phyloP scores from a whole-genome alignment of 2,888 invertebrate species.

The Cephonodes hylas region DNA sequence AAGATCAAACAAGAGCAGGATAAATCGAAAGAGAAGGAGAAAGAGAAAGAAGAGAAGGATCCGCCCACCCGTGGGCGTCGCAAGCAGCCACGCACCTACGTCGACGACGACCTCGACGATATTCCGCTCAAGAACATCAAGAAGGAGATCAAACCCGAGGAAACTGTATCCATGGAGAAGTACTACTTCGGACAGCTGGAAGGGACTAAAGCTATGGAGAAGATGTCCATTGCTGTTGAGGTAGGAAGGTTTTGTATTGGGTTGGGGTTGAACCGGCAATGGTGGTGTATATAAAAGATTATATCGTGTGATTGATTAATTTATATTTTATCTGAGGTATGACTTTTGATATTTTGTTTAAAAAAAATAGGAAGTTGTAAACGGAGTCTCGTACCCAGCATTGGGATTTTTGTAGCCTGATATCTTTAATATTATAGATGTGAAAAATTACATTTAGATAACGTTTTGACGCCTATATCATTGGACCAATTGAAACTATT shows the following conservation, averaged over 20 bases:
- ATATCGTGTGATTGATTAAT: too few species aligned
- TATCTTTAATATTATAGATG: too few species aligned
- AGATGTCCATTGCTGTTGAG: slow-evolving; percentile 64
- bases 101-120: slow-evolving; percentile 67
- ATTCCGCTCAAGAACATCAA: slow-evolving; percentile 67
- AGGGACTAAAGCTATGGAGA: slow-evolving; percentile 38
- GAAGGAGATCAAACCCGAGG: slow-evolving; percentile 64
- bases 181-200: slow-evolving; percentile 83
- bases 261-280: neutral
- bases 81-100: slow-evolving; percentile 54
- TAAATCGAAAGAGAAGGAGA: slow-evolving; percentile 44
- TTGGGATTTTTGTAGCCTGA: too few species aligned
- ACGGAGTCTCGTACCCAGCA: too few species aligned
- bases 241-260: slow-evolving; percentile 33
- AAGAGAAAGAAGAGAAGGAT: slow-evolving; percentile 30
- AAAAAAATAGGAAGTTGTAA: too few species aligned
- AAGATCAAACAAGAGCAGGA: slow-evolving; percentile 69
- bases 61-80: slow-evolving; percentile 43
- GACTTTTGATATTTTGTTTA: too few species aligned
- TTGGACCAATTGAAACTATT: neutral
- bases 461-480: too few species aligned
- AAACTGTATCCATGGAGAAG: slow-evolving; percentile 81
- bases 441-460: too few species aligned
- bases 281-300: too few species aligned
- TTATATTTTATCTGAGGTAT: too few species aligned